These are phyloP conservation scores for Saccostrea echinata DNA, from an alignment of 1,140 invertebrate species.

Conservation along the genomic window DNA sequence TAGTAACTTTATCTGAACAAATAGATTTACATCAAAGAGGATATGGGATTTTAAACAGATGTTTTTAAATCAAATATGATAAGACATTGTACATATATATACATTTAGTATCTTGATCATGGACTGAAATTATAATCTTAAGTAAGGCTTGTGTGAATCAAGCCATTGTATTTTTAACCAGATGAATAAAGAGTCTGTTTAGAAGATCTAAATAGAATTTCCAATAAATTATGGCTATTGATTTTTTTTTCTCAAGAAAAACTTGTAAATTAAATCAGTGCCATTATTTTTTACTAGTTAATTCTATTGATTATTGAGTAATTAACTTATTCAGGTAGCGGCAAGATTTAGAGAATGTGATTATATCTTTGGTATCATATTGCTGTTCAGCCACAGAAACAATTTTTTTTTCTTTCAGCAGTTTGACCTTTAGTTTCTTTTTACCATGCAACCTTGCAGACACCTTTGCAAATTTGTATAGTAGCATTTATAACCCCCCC, in stretches of 20 bases:
- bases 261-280: slow-evolving; percentile 37
- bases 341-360: slow-evolving; percentile 26
- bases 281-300: slow-evolving; percentile 36
- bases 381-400: neutral
- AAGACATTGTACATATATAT: neutral
- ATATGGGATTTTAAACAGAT: slow-evolving; percentile 39
- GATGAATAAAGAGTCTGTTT: neutral
- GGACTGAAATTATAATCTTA: slow-evolving; percentile 24
- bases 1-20: neutral
- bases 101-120: slow-evolving; percentile 10
- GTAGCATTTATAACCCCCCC: neutral
- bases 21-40: slow-evolving; percentile 39
- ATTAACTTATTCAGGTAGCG: slow-evolving; percentile 32
- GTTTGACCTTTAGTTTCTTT: neutral
- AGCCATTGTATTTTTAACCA: slow-evolving; percentile 17
- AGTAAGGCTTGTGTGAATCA: neutral
- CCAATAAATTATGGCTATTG: slow-evolving; percentile 35
- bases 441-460: neutral
- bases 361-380: slow-evolving; percentile 21
- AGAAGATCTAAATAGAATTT: slow-evolving; percentile 29
- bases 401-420: neutral
- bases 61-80: slow-evolving; percentile 36
- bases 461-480: no score
- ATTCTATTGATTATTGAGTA: slow-evolving; percentile 39
- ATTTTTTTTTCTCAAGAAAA: slow-evolving; percentile 39